phyloP scores from a whole-genome alignment of 2,888 invertebrate genomes.

The Sacculina carcini region DNA sequence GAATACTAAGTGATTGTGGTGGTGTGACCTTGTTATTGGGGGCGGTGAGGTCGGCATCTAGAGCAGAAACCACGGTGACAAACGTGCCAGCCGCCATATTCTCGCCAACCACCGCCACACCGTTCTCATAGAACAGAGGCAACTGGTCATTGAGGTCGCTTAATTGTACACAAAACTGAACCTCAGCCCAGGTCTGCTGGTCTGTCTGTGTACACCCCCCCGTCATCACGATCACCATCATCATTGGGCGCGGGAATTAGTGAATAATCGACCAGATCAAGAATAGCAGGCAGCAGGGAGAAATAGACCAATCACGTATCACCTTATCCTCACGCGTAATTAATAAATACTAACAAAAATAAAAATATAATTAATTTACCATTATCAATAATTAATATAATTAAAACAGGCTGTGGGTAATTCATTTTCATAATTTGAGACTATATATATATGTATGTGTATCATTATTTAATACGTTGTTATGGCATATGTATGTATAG shows the following conservation, averaged over 20 bases:
- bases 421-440: too few species aligned
- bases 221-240: neutral
- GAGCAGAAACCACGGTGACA: constrained; percentile 63
- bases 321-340: neutral
- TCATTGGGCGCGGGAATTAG: neutral
- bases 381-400: neutral
- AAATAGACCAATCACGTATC: neutral
- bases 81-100: constrained; percentile 55
- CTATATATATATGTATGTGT: too few species aligned
- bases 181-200: constrained; percentile 1
- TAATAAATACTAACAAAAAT: neutral
- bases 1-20: too few species aligned
- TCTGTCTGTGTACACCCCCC: neutral
- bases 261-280: neutral
- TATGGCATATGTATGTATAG: too few species aligned
- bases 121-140: constrained; percentile 8
- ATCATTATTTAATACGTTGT: too few species aligned
- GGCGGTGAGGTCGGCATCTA: constrained; percentile 58
- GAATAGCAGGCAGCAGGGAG: too few species aligned
- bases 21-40: constrained; percentile 39
- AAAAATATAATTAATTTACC: neutral
- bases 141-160: constrained; percentile 4
- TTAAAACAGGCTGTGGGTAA: neutral
- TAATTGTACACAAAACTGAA: neutral
- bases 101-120: constrained; percentile 45